A percentile compares a stretch with the other conserved stretches of the same genome.
Conservation (phyloP, 2,113 vertebrate species). For the Chiloscyllium plagiosum region DNA sequence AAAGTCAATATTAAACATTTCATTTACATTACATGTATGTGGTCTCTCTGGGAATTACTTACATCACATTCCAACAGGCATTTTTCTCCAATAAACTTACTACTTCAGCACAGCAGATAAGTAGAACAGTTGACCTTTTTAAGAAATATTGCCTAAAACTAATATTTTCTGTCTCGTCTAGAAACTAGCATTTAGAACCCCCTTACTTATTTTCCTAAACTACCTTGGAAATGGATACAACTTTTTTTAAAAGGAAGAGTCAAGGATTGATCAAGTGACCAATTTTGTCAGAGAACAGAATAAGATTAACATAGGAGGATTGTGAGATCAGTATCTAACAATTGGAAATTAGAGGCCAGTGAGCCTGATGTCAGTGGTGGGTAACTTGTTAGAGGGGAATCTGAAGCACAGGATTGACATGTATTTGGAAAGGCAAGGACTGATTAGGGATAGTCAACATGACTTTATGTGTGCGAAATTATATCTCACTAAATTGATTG, state of each 20-base stretch:
- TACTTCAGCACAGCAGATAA: background rate
- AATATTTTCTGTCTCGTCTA: background rate
- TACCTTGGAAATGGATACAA: background rate
- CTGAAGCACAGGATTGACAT: too few species aligned
- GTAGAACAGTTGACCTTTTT: background rate
- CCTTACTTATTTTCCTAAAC: background rate
- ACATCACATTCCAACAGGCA: background rate
- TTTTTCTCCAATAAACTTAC: background rate
- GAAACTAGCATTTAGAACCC: background rate
- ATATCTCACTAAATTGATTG: too few species aligned
- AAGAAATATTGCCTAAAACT: background rate
- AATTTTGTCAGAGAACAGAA: background rate
- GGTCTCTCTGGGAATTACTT: too few species aligned
- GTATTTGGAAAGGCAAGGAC: too few species aligned
- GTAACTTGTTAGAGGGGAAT: too few species aligned
- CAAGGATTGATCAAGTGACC: background rate
- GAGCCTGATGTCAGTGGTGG: too few species aligned
- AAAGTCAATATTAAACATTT: background rate
- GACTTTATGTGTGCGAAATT: too few species aligned
- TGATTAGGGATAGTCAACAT: too few species aligned
- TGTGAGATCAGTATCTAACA: background rate
- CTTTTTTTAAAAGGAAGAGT: background rate
- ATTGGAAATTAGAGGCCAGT: too few species aligned
- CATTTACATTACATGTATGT: background rate
- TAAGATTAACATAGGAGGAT: background rate